Evolutionary conservation across 2,797 vertebrate species (phyloP).

Genomic region (Falco columbarius): DNA sequence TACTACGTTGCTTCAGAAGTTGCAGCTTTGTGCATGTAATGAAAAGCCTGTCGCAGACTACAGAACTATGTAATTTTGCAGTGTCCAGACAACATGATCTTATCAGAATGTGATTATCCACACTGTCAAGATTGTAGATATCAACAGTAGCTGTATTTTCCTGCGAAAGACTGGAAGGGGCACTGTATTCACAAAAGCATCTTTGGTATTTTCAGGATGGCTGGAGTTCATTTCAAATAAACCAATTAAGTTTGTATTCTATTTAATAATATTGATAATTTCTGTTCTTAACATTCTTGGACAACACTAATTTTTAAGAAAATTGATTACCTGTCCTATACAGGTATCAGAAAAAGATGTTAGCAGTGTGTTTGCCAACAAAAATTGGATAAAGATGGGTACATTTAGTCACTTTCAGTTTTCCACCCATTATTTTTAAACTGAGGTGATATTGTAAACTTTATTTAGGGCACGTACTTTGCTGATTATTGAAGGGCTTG

Average conservation of each 20-base stretch:
- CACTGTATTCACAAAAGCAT: slow-evolving; percentile 50
- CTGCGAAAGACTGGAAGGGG: slow-evolving; percentile 49
- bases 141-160: slow-evolving; percentile 57
- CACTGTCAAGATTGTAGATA: slow-evolving; percentile 24
- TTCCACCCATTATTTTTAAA: neutral
- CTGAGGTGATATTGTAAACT: neutral
- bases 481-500: neutral
- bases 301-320: slow-evolving; percentile 57
- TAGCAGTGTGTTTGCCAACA: neutral
- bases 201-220: slow-evolving; percentile 46
- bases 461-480: neutral
- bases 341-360: neutral
- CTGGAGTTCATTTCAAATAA: slow-evolving; percentile 46
- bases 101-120: slow-evolving; percentile 61
- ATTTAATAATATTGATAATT: slow-evolving; percentile 53
- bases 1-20: neutral
- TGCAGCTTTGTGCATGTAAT: slow-evolving; percentile 28
- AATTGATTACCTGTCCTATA: neutral
- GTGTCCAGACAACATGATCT: slow-evolving; percentile 67
- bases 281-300: slow-evolving; percentile 51
- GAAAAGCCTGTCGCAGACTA: slow-evolving; percentile 2
- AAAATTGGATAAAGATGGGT: neutral
- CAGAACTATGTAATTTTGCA: slow-evolving; percentile 48
- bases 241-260: slow-evolving; percentile 37
- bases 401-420: neutral